phyloP scores from a whole-genome alignment of 2,113 vertebrate species.

The Geothlypis trichas region DNA sequence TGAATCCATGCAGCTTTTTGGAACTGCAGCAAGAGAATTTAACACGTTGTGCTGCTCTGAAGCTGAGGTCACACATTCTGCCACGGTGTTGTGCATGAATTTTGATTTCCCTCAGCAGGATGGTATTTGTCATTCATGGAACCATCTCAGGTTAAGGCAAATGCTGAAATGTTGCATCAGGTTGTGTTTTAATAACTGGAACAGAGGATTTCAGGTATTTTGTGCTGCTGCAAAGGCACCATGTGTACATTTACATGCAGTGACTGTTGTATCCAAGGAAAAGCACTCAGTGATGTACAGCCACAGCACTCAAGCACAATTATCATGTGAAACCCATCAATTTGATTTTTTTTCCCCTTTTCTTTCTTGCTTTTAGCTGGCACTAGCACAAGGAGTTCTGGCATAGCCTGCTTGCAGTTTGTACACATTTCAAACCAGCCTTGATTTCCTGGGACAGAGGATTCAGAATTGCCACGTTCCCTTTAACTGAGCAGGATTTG shows the following conservation, averaged over 20 bases:
- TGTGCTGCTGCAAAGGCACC: not conserved
- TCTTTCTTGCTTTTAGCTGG: not conserved
- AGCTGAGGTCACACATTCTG: not conserved
- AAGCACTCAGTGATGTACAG: not conserved
- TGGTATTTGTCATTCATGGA: conserved; percentile 1
- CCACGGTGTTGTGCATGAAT: not conserved
- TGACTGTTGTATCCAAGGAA: not conserved
- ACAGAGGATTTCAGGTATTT: not conserved
- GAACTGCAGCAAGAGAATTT: conserved; percentile 5
- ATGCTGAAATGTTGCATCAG: not conserved
- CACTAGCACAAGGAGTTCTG: not conserved
- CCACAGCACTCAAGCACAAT: not conserved
- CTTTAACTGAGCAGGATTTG: not conserved
- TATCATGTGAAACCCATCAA: not conserved
- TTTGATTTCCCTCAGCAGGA: not conserved
- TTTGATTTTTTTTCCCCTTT: not conserved
- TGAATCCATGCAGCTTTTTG: not conserved
- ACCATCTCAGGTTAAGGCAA: not conserved
- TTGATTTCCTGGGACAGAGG: not conserved
- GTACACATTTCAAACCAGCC: not conserved
- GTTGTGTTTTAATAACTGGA: not conserved
- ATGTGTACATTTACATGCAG: not conserved
- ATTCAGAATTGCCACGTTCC: not conserved
- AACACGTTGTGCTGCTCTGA: not conserved
- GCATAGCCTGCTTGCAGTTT: not conserved